Evolutionary conservation across 2,888 invertebrate genomes (phyloP).

Genomic region (Argynnis bischoffii): DNA sequence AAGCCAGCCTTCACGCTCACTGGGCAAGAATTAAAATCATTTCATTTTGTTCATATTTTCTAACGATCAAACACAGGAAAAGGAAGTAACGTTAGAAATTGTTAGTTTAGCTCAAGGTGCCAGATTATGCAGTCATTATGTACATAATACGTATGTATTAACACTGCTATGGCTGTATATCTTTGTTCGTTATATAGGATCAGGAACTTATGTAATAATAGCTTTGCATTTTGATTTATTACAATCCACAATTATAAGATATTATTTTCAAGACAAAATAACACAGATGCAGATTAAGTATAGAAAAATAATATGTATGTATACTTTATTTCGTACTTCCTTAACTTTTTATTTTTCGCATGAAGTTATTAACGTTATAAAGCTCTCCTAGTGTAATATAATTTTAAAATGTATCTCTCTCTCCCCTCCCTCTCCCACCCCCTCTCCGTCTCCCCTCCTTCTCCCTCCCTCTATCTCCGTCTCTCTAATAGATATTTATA

Average conservation of each 20-base stretch:
- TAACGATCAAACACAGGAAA: slow-evolving; percentile 63
- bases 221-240: not conserved
- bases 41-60: slow-evolving; percentile 54
- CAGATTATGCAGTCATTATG: slow-evolving; percentile 51
- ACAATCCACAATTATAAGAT: not conserved
- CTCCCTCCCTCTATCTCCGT: too few relatives aligned
- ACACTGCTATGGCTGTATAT: slow-evolving; percentile 4
- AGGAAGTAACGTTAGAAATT: slow-evolving; percentile 63
- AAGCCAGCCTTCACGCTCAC: slow-evolving; percentile 59
- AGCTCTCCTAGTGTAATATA: too few relatives aligned
- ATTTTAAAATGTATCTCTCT: too few relatives aligned
- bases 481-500: too few relatives aligned
- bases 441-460: too few relatives aligned
- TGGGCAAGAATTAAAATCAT: slow-evolving; percentile 48
- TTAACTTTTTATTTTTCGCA: too few relatives aligned
- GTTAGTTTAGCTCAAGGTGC: slow-evolving; percentile 61
- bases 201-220: not conserved
- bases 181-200: slow-evolving; percentile 3
- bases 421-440: too few relatives aligned
- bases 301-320: too few relatives aligned
- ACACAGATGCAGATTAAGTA: too few relatives aligned
- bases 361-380: too few relatives aligned
- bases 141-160: slow-evolving; percentile 30
- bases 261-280: not conserved
- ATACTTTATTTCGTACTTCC: too few relatives aligned